Evolutionary conservation across 2,113 vertebrate species (phyloP), one percentile per base, ranked within the genome.

Genomic region (Motacilla alba): DNA sequence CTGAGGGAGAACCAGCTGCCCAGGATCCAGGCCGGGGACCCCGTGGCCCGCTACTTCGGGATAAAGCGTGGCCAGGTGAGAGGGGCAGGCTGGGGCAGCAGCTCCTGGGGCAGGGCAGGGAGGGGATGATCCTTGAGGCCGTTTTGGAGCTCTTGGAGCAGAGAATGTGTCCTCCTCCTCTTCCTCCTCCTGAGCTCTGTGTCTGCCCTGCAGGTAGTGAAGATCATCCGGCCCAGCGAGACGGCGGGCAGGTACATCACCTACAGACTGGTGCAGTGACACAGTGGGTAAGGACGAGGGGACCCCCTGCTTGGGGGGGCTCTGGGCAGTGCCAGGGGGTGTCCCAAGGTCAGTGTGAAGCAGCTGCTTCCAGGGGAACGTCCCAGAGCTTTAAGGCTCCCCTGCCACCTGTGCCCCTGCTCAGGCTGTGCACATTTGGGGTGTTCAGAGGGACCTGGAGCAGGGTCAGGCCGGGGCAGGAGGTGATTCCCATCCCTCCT

Each of bases 151-250:
- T 28, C 8, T 66, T 75, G 59, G 31, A 56, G 79, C 35, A 70
- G 70, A 43, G 19, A 14, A 35, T 39, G 13, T 9, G 12, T 35
- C 43, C 52, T 53, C 28, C 11, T 78, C 33, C 2, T 52, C 10
- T 6, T 77, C 46, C 2, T 75, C 20, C 58, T 46, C 10, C 13
- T 10, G 24, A 27, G 24, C 19, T 43, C 22, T 14, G 16, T 49
- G 19, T 33, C 0, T 4, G 9, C 33, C 4, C 31, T 47, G 17
- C 72, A 99, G 99, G 99, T 99, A 17, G 99, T 99, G 87, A 99
- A 99, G 98, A 99, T 99, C 96, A 99, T 99, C 70, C 97, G 99
- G 59, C 99, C 99, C 2, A 99, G 99, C 13, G 99, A 99, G 97
- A 99, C 99, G 0, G 99, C 99, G 0, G 99, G 99, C 41, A 98